A percentile compares a stretch with the other conserved stretches of the same genome.
phyloP scores from a whole-genome alignment of 2,113 vertebrate genomes.

The Corythoichthys intestinalis region DNA sequence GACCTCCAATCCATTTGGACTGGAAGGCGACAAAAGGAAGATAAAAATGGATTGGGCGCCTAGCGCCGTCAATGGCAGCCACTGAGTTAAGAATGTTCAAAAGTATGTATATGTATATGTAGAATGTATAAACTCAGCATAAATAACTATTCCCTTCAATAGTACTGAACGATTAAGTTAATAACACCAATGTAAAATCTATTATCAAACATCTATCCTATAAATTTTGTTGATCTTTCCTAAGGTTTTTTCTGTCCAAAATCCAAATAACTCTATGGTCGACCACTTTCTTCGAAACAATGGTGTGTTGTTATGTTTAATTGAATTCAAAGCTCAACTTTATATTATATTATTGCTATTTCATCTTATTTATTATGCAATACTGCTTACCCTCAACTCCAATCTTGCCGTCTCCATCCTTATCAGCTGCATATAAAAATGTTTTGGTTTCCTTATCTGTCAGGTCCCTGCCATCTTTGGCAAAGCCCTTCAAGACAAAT shows the following conservation, averaged over 20 bases:
- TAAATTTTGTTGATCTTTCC: background rate
- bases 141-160: no score
- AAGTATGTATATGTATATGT: no score
- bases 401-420: slow-evolving; percentile 95
- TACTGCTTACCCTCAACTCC: slow-evolving; percentile 82
- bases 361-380: background rate
- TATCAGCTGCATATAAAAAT: slow-evolving; percentile 89
- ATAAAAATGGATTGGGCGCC: no score
- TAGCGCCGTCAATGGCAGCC: no score
- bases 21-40: no score
- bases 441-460: slow-evolving; percentile 87
- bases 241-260: background rate
- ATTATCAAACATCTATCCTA: no score
- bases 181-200: no score
- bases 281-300: background rate
- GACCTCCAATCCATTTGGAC: no score
- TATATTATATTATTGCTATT: background rate
- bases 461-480: slow-evolving; percentile 81
- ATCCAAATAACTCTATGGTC: background rate
- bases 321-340: background rate
- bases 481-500: slow-evolving; percentile 85
- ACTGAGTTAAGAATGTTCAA: no score
- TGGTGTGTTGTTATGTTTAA: background rate
- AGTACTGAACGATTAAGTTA: no score
- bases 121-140: no score